Evolutionary conservation across 2,113 vertebrate species (phyloP), one percentile per base, ranked within the genome.

Genomic region (Chaenogobius annularis): DNA sequence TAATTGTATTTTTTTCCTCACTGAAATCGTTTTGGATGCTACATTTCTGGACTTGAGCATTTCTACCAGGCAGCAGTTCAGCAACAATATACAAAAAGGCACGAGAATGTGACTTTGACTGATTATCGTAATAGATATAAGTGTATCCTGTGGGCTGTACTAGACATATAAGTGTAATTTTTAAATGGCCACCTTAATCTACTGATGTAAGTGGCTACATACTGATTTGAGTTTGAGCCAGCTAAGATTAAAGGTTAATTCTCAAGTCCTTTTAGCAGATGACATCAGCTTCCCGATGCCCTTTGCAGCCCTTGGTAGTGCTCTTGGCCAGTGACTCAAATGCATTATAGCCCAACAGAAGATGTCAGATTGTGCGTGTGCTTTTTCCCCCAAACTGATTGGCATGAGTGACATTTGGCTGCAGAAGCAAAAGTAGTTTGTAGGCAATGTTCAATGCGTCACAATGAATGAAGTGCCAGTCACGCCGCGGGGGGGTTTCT

Each of bases 201-300:
- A 70, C 37, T 46, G 40, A 66, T 70, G 47, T 59, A 26, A 55
- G 9, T 44, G 15, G 13, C 4, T 35, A 47, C 31, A 54, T 64
- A 74, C 76, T 52, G 20, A 56, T 50, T 68, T 84, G 83, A 79
- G 75, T 66, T 31, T 68, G 72, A 76, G 80, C 78, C 82, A 82
- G 72, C 3, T 11, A 40, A 83, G 83, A 88, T 83, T 59, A 79
- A 31, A 67, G 56, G 54, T 77, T 40, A 71, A 70, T 73, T 82
- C 74, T 19, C 66, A 40, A 77, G 70, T 64, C 22, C 3, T 73
- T 78, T 70, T 75, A 64, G 54, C 23, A 77, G 77, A 90, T 85
- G 77, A 79, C 76, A 85, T 88, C 77, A 78, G 77, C 81, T 78
- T 72, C 68, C 69, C 26, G 82, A 88, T 87, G 85, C 82, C 85